Percentiles rank a stretch among this genome's conserved stretches.
Conservation (phyloP, 2,113 vertebrate genomes). For the Gymnarchus niloticus region DNA sequence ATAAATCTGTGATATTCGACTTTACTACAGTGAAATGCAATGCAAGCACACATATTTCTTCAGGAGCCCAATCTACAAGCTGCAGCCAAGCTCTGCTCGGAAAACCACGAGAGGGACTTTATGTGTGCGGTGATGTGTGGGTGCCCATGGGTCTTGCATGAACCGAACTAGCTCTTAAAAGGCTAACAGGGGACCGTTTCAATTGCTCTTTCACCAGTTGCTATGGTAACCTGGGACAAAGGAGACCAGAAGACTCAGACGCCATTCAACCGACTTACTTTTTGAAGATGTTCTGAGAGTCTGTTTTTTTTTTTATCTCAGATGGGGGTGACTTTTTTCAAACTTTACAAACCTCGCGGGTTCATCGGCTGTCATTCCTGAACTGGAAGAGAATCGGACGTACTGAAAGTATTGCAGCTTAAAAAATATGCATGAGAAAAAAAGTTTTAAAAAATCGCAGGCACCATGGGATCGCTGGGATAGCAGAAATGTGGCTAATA, state of each 20-base stretch:
- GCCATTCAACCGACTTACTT: not conserved
- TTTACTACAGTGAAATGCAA: not conserved
- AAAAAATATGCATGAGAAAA: not conserved
- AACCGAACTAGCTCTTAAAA: constrained; percentile 13
- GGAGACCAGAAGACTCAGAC: constrained; percentile 28
- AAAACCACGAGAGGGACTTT: not conserved
- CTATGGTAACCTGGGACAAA: constrained; percentile 37
- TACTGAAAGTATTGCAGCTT: not conserved
- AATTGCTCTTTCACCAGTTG: constrained; percentile 37
- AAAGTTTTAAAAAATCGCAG: not conserved
- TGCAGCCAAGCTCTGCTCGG: not conserved
- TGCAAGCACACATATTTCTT: not conserved
- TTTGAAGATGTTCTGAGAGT: not conserved
- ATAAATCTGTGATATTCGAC: not conserved
- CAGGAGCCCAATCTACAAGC: not conserved
- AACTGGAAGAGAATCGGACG: not conserved
- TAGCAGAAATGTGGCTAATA: not conserved
- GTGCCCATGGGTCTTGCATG: constrained; percentile 10
- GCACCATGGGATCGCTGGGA: not conserved
- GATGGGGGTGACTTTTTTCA: constrained; percentile 15
- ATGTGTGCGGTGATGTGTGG: constrained; percentile 5
- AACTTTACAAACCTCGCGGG: not conserved
- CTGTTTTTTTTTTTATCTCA: not conserved
- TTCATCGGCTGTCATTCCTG: not conserved
- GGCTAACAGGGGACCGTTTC: constrained; percentile 32